Percentiles rank a stretch among this genome's conserved stretches.
phyloP scores from a whole-genome alignment of 2,888 invertebrate species.

The Ophion ventricosus region DNA sequence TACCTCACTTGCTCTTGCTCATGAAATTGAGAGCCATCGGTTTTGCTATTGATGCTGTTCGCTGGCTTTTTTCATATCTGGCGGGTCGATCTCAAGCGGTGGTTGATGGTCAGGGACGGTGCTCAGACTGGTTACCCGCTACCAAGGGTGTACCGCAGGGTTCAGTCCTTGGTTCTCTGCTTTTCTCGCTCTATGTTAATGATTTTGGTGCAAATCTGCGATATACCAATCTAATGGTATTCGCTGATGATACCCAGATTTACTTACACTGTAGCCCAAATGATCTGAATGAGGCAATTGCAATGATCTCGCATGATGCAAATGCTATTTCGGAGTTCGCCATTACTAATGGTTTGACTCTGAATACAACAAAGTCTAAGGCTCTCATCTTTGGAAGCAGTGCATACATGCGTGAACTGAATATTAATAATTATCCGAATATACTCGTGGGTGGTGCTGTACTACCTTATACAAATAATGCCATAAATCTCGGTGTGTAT shows the following conservation, averaged over 20 bases:
- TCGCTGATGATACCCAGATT: conserved; percentile 18
- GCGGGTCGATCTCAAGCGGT: neutral
- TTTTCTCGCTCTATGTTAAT: conserved; percentile 13
- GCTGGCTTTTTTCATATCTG: conserved; percentile 3
- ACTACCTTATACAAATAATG: neutral
- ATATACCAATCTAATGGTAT: neutral
- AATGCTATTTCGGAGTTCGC: neutral
- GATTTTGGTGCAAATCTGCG: neutral
- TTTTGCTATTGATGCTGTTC: neutral
- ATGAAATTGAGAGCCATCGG: neutral
- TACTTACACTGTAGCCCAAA: neutral
- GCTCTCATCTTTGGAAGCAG: neutral
- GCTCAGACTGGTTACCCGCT: neutral
- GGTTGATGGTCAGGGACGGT: neutral
- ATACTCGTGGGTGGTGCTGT: neutral
- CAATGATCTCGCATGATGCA: neutral
- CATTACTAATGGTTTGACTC: neutral
- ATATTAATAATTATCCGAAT: neutral
- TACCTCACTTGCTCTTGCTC: neutral
- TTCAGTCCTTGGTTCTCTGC: conserved; percentile 1
- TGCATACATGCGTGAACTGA: neutral
- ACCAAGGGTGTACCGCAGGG: conserved; percentile 6
- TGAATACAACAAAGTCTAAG: neutral
- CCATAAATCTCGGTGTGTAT: neutral
- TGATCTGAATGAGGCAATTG: neutral